Evolutionary conservation across 2,888 invertebrate genomes (phyloP), one percentile per base, ranked within the genome.

Genomic region (Gasteruption jaculator): DNA sequence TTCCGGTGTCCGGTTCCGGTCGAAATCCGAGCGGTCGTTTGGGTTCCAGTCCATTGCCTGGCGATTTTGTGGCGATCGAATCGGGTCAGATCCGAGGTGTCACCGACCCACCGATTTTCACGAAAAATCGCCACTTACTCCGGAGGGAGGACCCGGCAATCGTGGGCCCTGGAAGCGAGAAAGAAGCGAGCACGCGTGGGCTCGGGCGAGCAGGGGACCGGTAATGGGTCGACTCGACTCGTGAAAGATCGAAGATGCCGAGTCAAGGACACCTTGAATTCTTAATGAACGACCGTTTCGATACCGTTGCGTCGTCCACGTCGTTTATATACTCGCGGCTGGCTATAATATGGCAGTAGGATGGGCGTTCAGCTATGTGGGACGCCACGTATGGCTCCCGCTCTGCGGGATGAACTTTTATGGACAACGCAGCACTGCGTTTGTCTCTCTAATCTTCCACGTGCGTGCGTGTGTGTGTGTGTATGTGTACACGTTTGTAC

Each of bases 371-470:
- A 44, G 39, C 45, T 60, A 61, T 60, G 58, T 62, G 58, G 60
- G 53, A 62, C 62, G 55, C 61, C 60, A 54, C 60, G 58, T 62
- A 62, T 56, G 53, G 58, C 47, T 39, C 35, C 53, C 53, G 49
- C 51, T 48, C 54, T 49, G 50, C 50, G 40, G 46, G 58, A 55
- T 61, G 58, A 53, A 56, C 61, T 53, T 58, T 49, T 62, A 62
- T 56, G 62, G 62, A 45, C 58, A 60, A 54, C 61, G 40, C 35
- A 48, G n/a, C n/a, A n/a, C n/a, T n/a, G n/a, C n/a, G n/a, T n/a
- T n/a, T n/a, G n/a, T n/a, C n/a, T n/a, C n/a, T 27, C 14, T n/a
- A 14, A 27, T 27, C 12, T 27, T 3, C 27, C 15, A 1, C n/a
- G n/a, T n/a, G n/a, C n/a, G n/a, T n/a, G n/a, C n/a, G n/a, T n/a